Conservation (phyloP, 2,797 vertebrate genomes). For the Acanthurus leucopareius region DNA sequence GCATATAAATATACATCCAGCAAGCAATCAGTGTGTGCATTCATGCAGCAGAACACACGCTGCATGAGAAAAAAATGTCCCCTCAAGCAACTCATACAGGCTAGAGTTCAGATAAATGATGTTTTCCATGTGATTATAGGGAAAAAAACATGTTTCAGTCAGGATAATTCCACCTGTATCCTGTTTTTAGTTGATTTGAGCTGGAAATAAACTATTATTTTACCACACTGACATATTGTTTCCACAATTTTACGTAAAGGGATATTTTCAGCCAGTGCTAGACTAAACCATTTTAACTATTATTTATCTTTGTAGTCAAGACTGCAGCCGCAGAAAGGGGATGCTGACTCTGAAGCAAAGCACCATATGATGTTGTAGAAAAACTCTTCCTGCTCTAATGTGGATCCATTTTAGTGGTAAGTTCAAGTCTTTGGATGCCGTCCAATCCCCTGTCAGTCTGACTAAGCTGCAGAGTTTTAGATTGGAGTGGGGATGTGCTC, state of each 20-base stretch:
- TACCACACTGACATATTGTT: background rate
- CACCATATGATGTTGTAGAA: conserved; percentile 21
- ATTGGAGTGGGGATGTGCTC: conserved; percentile 91
- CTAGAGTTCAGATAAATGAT: background rate
- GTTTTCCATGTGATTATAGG: conserved; percentile 4
- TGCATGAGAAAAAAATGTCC: conserved; percentile 5
- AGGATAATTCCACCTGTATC: background rate
- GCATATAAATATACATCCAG: conserved; percentile 3
- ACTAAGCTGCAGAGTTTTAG: conserved; percentile 88
- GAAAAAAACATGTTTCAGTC: background rate
- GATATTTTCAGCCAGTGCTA: background rate
- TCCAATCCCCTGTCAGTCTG: conserved; percentile 89
- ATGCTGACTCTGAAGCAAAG: conserved; percentile 20
- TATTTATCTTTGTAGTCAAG: conserved; percentile 29
- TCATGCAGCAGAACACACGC: conserved; percentile 43
- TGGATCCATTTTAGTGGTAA: conserved; percentile 65
- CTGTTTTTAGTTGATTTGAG: background rate
- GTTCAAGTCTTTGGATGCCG: conserved; percentile 87
- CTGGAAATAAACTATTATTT: background rate
- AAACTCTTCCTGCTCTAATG: conserved; percentile 20
- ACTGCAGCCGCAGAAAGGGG: background rate
- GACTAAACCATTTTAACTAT: conserved; percentile 8
- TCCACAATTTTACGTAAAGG: background rate
- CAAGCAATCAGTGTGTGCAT: conserved; percentile 49
- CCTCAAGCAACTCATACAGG: background rate